Evolutionary conservation across 2,888 invertebrate species (phyloP).

Genomic region (Petrophora chlorosata): DNA sequence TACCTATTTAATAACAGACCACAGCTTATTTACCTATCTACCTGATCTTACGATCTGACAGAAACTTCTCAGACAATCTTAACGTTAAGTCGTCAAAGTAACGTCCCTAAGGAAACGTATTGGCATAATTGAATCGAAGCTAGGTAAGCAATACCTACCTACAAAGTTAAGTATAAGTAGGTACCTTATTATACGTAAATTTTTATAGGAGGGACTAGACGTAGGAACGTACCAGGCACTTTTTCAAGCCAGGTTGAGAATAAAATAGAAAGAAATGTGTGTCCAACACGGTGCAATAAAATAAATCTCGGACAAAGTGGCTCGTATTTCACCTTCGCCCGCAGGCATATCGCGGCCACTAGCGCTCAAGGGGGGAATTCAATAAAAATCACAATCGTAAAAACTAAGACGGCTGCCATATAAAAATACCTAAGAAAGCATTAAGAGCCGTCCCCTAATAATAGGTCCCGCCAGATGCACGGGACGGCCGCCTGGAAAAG

Average conservation of each 20-base stretch:
- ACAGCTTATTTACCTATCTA: too few species aligned
- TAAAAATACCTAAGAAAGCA: conserved; percentile 82
- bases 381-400: conserved; percentile 83
- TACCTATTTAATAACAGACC: too few species aligned
- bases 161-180: too few species aligned
- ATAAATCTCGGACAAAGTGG: conserved; percentile 74
- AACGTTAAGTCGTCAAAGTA: too few species aligned
- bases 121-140: too few species aligned
- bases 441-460: conserved; percentile 82
- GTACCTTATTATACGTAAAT: too few species aligned
- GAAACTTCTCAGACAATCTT: too few species aligned
- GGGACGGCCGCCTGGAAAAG: conserved; percentile 81
- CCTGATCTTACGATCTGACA: too few species aligned
- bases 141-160: too few species aligned
- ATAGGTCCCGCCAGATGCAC: conserved; percentile 82
- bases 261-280: conserved; percentile 56
- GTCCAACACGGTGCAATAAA: conserved; percentile 69
- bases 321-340: conserved; percentile 77
- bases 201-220: too few species aligned
- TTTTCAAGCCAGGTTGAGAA: conserved; percentile 45
- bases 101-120: too few species aligned
- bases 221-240: conserved; percentile 21
- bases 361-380: conserved; percentile 63
- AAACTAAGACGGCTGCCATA: conserved; percentile 78
- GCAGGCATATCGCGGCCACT: conserved; percentile 62